These are phyloP conservation scores for Chrysaora quinquecirrha DNA, from an alignment of 30 jellyfish, hydroid and myxozoan species.

Conservation along the genomic window DNA sequence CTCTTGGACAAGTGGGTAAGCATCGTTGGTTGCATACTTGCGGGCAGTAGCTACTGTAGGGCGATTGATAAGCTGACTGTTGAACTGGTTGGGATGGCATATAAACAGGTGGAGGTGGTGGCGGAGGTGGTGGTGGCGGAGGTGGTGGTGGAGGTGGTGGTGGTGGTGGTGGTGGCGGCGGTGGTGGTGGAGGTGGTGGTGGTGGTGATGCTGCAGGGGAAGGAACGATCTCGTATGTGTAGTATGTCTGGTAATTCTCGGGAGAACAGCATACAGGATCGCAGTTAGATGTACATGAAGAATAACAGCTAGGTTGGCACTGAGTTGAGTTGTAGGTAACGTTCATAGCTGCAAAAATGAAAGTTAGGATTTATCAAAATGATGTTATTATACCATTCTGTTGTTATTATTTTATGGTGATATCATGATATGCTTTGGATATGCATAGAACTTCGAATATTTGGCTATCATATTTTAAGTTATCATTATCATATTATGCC, in stretches of 20 bases:
- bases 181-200: constrained; percentile 70
- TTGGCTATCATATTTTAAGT: no score
- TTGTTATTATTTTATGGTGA: no score
- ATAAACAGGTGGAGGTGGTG: constrained; percentile 73
- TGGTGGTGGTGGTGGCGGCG: constrained; percentile 93
- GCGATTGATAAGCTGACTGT: constrained; percentile 48
- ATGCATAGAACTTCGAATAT: no score
- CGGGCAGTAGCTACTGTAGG: constrained; percentile 58
- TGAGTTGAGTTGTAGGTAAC: constrained; percentile 85
- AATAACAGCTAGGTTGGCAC: constrained; percentile 89
- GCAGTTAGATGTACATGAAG: constrained; percentile 85
- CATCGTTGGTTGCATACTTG: constrained; percentile 69
- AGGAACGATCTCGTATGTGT: constrained; percentile 83
- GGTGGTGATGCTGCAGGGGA: constrained; percentile 52
- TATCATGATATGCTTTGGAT: no score
- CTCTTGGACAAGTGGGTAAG: constrained; percentile 72
- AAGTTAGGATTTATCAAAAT: background rate
- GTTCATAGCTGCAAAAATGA: constrained; percentile 65
- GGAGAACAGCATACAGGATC: constrained; percentile 97
- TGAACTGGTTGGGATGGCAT: constrained; percentile 60
- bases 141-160: constrained; percentile 90
- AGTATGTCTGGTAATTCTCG: constrained; percentile 78
- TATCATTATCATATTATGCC: no score
- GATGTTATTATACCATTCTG: no score
- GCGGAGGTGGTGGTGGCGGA: constrained; percentile 84